Evolutionary conservation across 2,113 vertebrate species (phyloP).

Genomic region (Ptychochromis oligacanthus): DNA sequence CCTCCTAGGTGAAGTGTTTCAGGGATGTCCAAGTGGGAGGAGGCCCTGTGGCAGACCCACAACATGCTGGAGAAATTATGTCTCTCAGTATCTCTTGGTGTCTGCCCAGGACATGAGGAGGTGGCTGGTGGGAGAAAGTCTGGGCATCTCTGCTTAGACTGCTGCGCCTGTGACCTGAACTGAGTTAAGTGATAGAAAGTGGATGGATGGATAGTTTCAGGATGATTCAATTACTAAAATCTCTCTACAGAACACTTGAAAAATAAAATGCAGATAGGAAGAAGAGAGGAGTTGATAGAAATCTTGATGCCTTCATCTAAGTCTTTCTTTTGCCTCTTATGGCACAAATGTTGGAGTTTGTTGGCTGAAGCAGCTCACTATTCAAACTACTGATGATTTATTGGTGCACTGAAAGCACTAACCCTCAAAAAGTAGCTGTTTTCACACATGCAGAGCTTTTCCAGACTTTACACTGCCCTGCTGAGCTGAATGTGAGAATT

Average conservation of each 20-base stretch:
- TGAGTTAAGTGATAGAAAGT: neutral
- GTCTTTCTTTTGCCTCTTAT: neutral
- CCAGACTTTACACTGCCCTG: no score
- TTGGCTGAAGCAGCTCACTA: neutral
- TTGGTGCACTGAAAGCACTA: neutral
- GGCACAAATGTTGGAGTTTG: neutral
- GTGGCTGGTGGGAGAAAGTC: neutral
- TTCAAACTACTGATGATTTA: neutral
- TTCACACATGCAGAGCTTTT: neutral
- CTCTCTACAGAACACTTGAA: neutral
- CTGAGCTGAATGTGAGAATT: no score
- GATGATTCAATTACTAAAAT: accelerated
- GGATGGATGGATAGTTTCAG: neutral
- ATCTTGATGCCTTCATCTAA: neutral
- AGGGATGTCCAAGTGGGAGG: neutral
- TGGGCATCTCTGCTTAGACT: neutral
- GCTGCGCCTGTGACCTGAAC: neutral
- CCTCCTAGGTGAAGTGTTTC: neutral
- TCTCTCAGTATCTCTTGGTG: no score
- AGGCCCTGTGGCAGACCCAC: neutral
- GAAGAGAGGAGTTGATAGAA: neutral
- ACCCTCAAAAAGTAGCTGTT: neutral
- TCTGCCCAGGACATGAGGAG: neutral
- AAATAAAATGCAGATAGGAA: neutral
- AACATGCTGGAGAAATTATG: neutral